Conservation (phyloP, 2,797 vertebrate species). For the Esox lucius region DNA sequence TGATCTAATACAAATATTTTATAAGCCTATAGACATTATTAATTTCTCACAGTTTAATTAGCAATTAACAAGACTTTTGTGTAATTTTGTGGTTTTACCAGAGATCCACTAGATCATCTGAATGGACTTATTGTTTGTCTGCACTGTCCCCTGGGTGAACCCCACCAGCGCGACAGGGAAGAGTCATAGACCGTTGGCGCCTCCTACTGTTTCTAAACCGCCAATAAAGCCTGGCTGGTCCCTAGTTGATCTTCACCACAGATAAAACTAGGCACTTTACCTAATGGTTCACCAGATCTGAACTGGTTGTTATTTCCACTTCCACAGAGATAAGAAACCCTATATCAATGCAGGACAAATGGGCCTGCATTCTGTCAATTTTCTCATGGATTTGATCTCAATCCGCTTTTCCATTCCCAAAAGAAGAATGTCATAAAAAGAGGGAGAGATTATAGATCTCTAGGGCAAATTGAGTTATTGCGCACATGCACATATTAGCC, state of each 20-base stretch:
- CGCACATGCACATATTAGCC: no score
- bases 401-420: no score
- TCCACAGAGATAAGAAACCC: no score
- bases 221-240: slow-evolving; percentile 37
- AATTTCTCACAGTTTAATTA: background rate
- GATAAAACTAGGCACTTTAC: no score
- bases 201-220: slow-evolving; percentile 50
- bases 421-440: no score
- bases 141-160: slow-evolving; percentile 45
- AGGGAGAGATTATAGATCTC: no score
- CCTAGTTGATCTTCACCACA: background rate
- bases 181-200: slow-evolving; percentile 29
- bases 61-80: background rate
- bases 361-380: no score
- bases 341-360: no score
- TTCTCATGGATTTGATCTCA: no score
- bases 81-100: background rate
- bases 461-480: no score
- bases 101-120: slow-evolving; percentile 13
- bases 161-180: background rate
- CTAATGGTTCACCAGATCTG: no score
- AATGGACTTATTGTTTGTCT: slow-evolving; percentile 11
- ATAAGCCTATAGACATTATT: background rate
- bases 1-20: background rate
- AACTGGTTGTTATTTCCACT: no score